Evolutionary conservation across 2,113 vertebrate species (phyloP).

Genomic region (Colinus virginianus): DNA sequence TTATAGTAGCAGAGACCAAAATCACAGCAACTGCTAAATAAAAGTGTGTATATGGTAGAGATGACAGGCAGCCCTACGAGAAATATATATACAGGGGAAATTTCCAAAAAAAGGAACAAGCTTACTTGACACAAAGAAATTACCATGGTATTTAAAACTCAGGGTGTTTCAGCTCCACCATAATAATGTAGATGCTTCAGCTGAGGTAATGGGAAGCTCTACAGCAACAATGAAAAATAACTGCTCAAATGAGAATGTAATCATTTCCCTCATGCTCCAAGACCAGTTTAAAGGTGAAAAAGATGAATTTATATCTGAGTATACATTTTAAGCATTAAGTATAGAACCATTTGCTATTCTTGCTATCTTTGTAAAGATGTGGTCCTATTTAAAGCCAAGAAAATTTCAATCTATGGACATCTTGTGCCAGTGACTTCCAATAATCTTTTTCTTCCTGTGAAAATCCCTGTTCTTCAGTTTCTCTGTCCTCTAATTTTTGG

Average conservation of each 20-base stretch:
- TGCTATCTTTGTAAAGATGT: neutral
- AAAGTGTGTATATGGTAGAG: constrained; percentile 37
- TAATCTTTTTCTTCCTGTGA: neutral
- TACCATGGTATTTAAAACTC: accelerated
- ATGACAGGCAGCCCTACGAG: neutral
- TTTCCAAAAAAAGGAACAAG: neutral
- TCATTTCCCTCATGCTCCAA: neutral
- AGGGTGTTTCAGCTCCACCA: neutral
- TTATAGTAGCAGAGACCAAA: neutral
- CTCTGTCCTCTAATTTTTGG: neutral
- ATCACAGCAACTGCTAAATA: constrained; percentile 44
- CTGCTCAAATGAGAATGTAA: neutral
- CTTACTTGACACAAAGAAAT: neutral
- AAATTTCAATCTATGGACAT: neutral
- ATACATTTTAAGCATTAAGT: neutral
- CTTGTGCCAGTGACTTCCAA: neutral
- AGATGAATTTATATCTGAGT: accelerated
- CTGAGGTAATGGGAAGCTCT: neutral
- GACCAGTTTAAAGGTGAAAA: neutral
- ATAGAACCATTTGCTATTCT: accelerated
- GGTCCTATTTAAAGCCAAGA: neutral
- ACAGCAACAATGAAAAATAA: neutral
- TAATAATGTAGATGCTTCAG: accelerated
- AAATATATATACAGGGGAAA: neutral
- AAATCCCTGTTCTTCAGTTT: neutral